Percentiles rank a stretch among this genome's conserved stretches.
Evolutionary conservation across 2,888 invertebrate species (phyloP).

Genomic region (Apamea epomidion): DNA sequence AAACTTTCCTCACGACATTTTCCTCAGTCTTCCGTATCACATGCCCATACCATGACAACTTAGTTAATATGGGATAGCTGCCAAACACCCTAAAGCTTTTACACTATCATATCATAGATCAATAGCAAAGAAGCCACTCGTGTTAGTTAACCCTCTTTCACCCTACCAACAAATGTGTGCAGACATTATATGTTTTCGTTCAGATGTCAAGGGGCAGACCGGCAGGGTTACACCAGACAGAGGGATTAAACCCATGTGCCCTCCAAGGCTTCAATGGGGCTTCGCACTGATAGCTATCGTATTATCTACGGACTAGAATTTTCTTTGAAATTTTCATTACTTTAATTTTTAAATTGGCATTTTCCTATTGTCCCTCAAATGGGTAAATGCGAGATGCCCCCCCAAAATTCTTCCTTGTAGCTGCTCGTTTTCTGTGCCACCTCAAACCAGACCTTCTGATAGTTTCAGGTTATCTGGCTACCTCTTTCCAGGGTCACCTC

Average conservation of each 20-base stretch:
- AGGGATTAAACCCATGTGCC: slow-evolving; percentile 67
- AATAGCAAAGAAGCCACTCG: slow-evolving; percentile 27
- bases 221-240: slow-evolving; percentile 64
- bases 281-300: slow-evolving; percentile 61
- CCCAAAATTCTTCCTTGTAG: not conserved
- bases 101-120: slow-evolving; percentile 7
- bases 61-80: not conserved
- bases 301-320: slow-evolving; percentile 22
- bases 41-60: not conserved
- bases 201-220: slow-evolving; percentile 57
- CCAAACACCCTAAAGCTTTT: not conserved
- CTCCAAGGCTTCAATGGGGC: slow-evolving; percentile 71
- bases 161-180: slow-evolving; percentile 14
- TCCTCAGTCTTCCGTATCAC: not conserved
- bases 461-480: not conserved
- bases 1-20: not conserved
- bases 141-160: slow-evolving; percentile 21
- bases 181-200: slow-evolving; percentile 57
- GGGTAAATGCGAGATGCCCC: no score
- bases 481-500: no score
- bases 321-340: not conserved
- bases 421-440: not conserved
- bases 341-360: not conserved
- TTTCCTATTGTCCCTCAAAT: no score
- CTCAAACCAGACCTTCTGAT: not conserved